A percentile compares a stretch with the other conserved stretches of the same genome.
Evolutionary conservation across 2,113 vertebrate genomes (phyloP).

Genomic region (Clarias magur): DNA sequence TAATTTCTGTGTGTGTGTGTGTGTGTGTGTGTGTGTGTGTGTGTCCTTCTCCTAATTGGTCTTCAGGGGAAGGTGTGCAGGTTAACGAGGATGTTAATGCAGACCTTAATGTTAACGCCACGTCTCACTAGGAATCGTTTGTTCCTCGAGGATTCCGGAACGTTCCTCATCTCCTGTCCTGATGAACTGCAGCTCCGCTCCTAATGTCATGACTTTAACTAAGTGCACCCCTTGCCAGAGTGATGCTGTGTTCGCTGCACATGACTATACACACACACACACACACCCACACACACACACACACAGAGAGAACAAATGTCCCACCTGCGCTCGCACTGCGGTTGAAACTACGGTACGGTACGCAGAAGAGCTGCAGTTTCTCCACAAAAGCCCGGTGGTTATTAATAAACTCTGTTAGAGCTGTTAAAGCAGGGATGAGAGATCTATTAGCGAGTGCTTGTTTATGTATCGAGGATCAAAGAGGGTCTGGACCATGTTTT

Average conservation of each 20-base stretch:
- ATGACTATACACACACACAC: not conserved
- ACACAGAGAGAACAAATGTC: not conserved
- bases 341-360: not conserved
- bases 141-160: constrained; percentile 24
- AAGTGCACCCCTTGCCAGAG: not conserved
- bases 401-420: constrained; percentile 36
- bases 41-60: constrained; percentile 40
- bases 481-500: constrained; percentile 15
- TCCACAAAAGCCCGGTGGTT: constrained; percentile 8
- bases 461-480: constrained; percentile 47
- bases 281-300: not conserved
- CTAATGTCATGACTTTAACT: constrained; percentile 3
- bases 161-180: not conserved
- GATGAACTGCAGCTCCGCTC: not conserved
- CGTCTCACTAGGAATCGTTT: constrained; percentile 16
- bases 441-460: constrained; percentile 48
- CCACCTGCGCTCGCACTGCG: not conserved
- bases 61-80: constrained; percentile 50
- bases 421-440: constrained; percentile 33
- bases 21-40: constrained; percentile 20
- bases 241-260: not conserved
- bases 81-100: constrained; percentile 52
- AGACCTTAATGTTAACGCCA: constrained; percentile 5
- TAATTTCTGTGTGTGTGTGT: not conserved
- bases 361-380: not conserved